Evolutionary conservation across 2,888 invertebrate genomes (phyloP).

Genomic region (Cordylochernes scorpioides): DNA sequence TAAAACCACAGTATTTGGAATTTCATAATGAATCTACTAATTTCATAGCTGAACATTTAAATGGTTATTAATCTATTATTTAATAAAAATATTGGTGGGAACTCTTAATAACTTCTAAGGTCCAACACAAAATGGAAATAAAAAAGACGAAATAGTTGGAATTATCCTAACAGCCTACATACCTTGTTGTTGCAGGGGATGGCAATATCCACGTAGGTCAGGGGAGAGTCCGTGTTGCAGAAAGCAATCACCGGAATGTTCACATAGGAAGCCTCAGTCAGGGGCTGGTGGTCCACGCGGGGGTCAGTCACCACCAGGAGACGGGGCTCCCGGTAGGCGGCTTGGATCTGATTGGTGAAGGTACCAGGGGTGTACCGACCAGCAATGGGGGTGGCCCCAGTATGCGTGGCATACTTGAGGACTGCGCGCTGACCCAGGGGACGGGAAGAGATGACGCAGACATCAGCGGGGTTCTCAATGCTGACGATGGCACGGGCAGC

Average conservation of each 20-base stretch:
- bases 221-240: slow-evolving; percentile 87
- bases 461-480: slow-evolving; percentile 88
- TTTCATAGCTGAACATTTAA: no score
- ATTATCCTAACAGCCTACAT: no score
- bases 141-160: no score
- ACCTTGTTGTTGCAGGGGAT: slow-evolving; percentile 98
- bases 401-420: slow-evolving; percentile 89
- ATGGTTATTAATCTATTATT: no score
- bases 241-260: slow-evolving; percentile 98
- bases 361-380: slow-evolving; percentile 98
- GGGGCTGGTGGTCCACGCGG: slow-evolving; percentile 72
- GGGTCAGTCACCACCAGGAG: slow-evolving; percentile 89
- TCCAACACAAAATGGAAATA: no score
- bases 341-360: slow-evolving; percentile 75
- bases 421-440: slow-evolving; percentile 89
- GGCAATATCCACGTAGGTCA: slow-evolving; percentile 87
- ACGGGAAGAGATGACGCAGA: slow-evolving; percentile 86
- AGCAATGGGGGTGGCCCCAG: slow-evolving; percentile 91
- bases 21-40: no score
- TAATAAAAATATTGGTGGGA: no score
- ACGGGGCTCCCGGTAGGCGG: slow-evolving; percentile 91
- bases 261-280: slow-evolving; percentile 94
- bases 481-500: slow-evolving; percentile 85
- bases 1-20: no score
- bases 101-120: no score